These are phyloP conservation scores for Oryzias woworae DNA, from an alignment of 2,113 vertebrate species.

Conservation along the genomic window DNA sequence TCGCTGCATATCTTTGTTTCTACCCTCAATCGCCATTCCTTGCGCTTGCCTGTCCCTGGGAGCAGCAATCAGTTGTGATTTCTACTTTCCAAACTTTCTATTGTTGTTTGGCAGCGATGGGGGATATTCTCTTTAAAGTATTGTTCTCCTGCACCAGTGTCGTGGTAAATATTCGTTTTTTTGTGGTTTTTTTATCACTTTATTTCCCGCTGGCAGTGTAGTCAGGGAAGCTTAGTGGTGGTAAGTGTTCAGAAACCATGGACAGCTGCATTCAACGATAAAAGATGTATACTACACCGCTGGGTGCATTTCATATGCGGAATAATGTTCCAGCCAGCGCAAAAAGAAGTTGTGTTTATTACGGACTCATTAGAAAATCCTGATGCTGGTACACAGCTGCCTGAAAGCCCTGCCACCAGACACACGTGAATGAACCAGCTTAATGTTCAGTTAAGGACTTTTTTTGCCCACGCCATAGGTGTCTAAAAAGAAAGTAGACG, in stretches of 20 bases:
- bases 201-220: slow-evolving; percentile 49
- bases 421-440: slow-evolving; percentile 34
- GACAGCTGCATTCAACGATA: slow-evolving; percentile 76
- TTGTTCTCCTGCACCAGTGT: slow-evolving; percentile 44
- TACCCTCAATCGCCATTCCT: slow-evolving; percentile 51
- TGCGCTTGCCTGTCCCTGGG: slow-evolving; percentile 32
- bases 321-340: slow-evolving; percentile 72
- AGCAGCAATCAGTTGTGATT: slow-evolving; percentile 52
- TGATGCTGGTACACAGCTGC: slow-evolving; percentile 51
- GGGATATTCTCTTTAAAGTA: slow-evolving; percentile 60
- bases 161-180: slow-evolving; percentile 55
- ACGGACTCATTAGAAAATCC: slow-evolving; percentile 70
- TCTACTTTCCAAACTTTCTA: slow-evolving; percentile 55
- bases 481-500: neutral
- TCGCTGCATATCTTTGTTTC: slow-evolving; percentile 28
- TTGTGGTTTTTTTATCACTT: slow-evolving; percentile 54
- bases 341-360: slow-evolving; percentile 70
- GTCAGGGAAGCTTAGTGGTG: slow-evolving; percentile 57
- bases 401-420: slow-evolving; percentile 56
- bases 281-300: slow-evolving; percentile 71
- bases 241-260: slow-evolving; percentile 71
- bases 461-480: neutral
- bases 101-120: slow-evolving; percentile 61
- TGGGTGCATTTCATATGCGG: slow-evolving; percentile 72
- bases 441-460: slow-evolving; percentile 24